Base-by-base conservation (phyloP, 92 coral and sea anemone genomes). In the Virgularia gustaviana region DNA sequence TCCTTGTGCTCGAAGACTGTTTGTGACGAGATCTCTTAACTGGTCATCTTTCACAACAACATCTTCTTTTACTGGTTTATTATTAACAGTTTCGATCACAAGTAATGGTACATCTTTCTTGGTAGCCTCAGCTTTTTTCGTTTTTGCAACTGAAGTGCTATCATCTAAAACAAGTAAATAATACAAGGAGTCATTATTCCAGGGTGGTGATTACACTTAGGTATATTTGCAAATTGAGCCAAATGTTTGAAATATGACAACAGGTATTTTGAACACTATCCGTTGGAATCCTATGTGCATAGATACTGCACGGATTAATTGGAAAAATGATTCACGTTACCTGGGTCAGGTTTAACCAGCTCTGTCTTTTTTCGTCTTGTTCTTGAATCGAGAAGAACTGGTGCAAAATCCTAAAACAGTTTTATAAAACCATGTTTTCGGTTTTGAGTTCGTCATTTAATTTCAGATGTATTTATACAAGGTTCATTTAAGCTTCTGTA, bases 71-170 rank as follows among this genome's bases (percentile, higher is more conserved):
- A 92, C 87, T 5, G 96, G 92, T 66, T 89, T 89, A 27, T 90
- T 89, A 44, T 87, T 70, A 16, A 92, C 84, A 38, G 91, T 90
- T 77, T 92, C 98, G 10, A 92, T 86, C 10, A 92, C 98, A 15
- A 92, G 89, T 49, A 92, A 63, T 34, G 98, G 96, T 67, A 89
- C 81, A 63, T 86, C 89, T 12, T 90, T 56, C 42, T 79, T 45
- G 15, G 79, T 33, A 36, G 45, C 60, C 61, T 68, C 75, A 2
- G 75, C 42, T 32, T 34, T 30, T 7, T 68, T 34, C 58, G 39
- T 70, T 15, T 42, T 36, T 13, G 77, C 47, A 7, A 73, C 51
- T 6, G 27, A 65, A 41, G 38, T 39, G 29, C 41, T 24, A 20
- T 24, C 35, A n/a, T 36, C 22, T 34, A 23, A 20, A 27, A 35